These are phyloP conservation scores for Pyrrhosoma nymphula DNA, from an alignment of 2,888 invertebrate genomes.

Conservation along the genomic window DNA sequence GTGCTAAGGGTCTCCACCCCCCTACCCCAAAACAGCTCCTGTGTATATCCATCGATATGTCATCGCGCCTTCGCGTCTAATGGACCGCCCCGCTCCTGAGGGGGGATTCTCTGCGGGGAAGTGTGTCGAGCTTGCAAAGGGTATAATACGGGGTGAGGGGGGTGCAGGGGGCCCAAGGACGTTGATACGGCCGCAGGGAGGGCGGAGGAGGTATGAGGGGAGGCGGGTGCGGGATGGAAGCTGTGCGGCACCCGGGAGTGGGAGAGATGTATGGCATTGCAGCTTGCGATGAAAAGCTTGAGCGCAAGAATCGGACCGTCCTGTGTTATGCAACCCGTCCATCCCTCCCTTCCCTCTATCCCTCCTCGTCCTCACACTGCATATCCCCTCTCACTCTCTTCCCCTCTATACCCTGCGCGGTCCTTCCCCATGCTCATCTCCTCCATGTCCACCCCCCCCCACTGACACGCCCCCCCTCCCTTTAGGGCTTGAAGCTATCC, in stretches of 20 bases:
- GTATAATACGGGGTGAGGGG: neutral
- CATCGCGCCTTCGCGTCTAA: neutral
- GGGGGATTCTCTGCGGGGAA: neutral
- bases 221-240: neutral
- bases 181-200: neutral
- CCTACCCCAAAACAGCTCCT: no score
- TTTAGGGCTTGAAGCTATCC: neutral
- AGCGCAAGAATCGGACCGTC: slow-evolving; percentile 42
- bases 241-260: neutral
- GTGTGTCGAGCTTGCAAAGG: neutral
- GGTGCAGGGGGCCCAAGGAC: neutral
- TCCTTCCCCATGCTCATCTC: neutral
- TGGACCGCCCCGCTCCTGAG: neutral
- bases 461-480: no score
- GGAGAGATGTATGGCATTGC: slow-evolving; percentile 3
- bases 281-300: slow-evolving; percentile 57
- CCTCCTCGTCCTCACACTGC: neutral
- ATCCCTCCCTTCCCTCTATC: neutral
- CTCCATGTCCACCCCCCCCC: neutral
- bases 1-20: neutral
- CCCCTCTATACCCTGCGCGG: neutral
- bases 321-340: slow-evolving; percentile 51
- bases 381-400: neutral
- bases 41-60: neutral
- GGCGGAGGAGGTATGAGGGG: neutral